Conservation (phyloP, 2,888 invertebrate genomes). For the Drosophila kuntzei region DNA sequence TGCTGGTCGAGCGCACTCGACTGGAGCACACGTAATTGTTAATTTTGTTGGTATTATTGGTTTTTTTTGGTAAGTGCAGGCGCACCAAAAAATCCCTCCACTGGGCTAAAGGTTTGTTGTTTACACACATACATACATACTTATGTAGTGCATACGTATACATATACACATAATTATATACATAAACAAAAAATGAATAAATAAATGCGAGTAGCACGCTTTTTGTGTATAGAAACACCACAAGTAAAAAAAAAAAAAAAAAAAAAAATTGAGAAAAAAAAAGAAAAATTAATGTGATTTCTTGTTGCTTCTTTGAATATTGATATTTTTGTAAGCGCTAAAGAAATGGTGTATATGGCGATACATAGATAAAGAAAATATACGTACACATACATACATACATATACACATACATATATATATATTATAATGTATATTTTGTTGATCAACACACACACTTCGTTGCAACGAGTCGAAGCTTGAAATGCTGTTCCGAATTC, state of each 20-base stretch:
- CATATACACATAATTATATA: constrained; percentile 43
- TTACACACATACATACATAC: constrained; percentile 32
- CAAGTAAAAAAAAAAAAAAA: constrained; percentile 15
- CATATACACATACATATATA: background rate
- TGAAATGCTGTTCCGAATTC: background rate
- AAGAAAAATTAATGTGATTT: constrained; percentile 72
- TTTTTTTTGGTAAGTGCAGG: constrained; percentile 61
- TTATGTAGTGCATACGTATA: constrained; percentile 34
- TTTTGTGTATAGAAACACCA: constrained; percentile 69
- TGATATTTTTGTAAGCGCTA: constrained; percentile 74
- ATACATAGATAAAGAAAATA: constrained; percentile 26
- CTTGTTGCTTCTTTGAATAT: constrained; percentile 81
- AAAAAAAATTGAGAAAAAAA: background rate
- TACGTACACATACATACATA: constrained; percentile 11
- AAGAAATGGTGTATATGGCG: constrained; percentile 36
- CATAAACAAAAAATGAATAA: constrained; percentile 28
- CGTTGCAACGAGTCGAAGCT: background rate
- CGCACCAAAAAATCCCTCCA: constrained; percentile 73
- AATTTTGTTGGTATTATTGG: constrained; percentile 1
- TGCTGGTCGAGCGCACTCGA: constrained; percentile 27
- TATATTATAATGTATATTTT: constrained; percentile 1
- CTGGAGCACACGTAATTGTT: constrained; percentile 25
- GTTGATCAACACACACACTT: constrained; percentile 9
- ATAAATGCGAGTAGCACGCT: constrained; percentile 70
- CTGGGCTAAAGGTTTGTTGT: constrained; percentile 61